phyloP scores from a whole-genome alignment of 2,888 invertebrate genomes.

The Harpalus rubripes region DNA sequence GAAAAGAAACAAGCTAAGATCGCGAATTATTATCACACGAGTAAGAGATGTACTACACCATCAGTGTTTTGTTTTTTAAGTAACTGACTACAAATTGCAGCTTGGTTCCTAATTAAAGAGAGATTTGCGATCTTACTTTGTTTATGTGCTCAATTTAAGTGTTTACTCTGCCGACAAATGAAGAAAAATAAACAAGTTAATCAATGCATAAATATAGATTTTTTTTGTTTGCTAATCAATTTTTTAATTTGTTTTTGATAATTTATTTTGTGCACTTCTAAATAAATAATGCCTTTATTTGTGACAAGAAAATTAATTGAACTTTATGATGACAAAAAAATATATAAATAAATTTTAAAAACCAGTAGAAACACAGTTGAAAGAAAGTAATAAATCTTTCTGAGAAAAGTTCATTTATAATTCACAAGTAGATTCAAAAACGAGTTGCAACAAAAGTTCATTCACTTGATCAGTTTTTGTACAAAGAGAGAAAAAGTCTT shows the following conservation, averaged over 20 bases:
- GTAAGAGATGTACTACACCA: conserved; percentile 30
- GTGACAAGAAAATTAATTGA: conserved; percentile 34
- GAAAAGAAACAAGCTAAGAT: conserved; percentile 33
- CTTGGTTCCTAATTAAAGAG: conserved; percentile 13
- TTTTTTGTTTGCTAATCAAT: not conserved
- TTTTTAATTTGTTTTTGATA: not conserved
- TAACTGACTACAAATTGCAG: conserved; percentile 36
- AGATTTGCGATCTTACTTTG: conserved; percentile 16
- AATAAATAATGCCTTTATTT: conserved; percentile 14
- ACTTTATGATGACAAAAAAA: conserved; percentile 3
- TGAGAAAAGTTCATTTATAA: conserved; percentile 29
- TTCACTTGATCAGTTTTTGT: conserved; percentile 45
- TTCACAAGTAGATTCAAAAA: conserved; percentile 34
- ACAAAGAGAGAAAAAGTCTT: conserved; percentile 38
- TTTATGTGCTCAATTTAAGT: conserved; percentile 20
- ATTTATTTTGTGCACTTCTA: not conserved
- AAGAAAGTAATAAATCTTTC: conserved; percentile 36
- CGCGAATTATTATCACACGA: conserved; percentile 34
- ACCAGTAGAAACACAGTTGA: conserved; percentile 5
- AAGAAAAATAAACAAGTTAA: conserved; percentile 7
- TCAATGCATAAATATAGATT: not conserved
- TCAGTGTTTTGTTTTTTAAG: conserved; percentile 40
- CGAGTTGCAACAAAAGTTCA: conserved; percentile 46
- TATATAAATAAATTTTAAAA: not conserved
- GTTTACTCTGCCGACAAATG: not conserved